A percentile compares a stretch with the other conserved stretches of the same genome.
phyloP scores from a whole-genome alignment of 2,113 vertebrate genomes.

The Indicator maculatus region DNA sequence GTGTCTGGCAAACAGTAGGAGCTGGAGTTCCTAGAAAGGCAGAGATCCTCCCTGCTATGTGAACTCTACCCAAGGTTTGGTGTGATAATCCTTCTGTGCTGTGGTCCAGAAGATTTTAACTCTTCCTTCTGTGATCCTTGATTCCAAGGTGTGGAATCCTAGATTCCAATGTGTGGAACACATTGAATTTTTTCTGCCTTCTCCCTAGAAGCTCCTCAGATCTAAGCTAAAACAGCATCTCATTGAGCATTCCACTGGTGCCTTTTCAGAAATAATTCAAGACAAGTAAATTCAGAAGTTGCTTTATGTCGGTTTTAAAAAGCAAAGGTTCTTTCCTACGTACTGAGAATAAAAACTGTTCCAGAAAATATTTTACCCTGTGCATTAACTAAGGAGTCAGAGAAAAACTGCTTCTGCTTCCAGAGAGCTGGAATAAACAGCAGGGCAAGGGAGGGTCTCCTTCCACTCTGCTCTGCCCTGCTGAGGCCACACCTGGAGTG shows the following conservation, averaged over 20 bases:
- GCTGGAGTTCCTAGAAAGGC: background rate
- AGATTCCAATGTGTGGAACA: background rate
- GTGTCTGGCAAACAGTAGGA: background rate
- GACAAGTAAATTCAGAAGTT: background rate
- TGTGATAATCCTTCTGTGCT: background rate
- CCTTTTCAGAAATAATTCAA: background rate
- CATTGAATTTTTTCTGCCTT: slow-evolving; percentile 36
- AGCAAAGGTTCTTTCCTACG: rapidly evolving
- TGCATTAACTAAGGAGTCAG: background rate
- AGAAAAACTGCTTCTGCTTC: background rate
- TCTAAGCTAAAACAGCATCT: background rate
- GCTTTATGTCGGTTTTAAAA: background rate
- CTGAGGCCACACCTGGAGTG: no score
- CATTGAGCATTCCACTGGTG: background rate
- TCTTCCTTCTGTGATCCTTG: slow-evolving; percentile 43
- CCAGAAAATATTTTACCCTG: background rate
- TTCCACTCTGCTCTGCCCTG: no score
- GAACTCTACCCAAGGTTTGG: background rate
- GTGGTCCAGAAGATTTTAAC: slow-evolving; percentile 14
- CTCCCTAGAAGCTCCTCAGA: slow-evolving; percentile 19
- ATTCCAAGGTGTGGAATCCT: background rate
- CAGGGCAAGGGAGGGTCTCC: no score
- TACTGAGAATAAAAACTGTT: background rate
- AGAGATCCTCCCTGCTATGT: background rate
- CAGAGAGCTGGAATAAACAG: background rate